Conservation (phyloP, 2,888 invertebrate species). For the Scaptomyza reducta region DNA sequence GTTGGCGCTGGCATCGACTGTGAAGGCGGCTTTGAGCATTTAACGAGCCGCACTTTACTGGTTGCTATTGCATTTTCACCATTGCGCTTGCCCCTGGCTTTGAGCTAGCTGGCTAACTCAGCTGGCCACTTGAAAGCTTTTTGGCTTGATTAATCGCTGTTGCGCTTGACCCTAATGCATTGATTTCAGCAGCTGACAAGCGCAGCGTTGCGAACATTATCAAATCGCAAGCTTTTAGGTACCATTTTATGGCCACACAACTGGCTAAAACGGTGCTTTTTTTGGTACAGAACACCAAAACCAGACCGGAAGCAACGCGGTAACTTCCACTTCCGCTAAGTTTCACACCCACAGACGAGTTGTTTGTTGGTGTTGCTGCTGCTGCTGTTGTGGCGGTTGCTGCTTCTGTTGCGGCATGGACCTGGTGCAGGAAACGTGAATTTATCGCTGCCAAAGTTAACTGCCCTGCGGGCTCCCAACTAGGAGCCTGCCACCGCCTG, state of each 20-base stretch:
- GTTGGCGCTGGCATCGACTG: conserved; percentile 23
- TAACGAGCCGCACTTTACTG: conserved; percentile 48
- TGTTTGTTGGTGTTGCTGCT: conserved; percentile 12
- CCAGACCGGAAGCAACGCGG: conserved; percentile 64
- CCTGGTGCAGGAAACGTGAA: conserved; percentile 73
- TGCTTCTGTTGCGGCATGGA: conserved; percentile 42
- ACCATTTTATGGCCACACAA: conserved; percentile 26
- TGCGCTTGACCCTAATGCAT: conserved; percentile 74
- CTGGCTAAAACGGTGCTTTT: conserved; percentile 32
- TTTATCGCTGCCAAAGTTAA: conserved; percentile 70
- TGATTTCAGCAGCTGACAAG: conserved; percentile 39
- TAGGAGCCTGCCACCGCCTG: conserved; percentile 26
- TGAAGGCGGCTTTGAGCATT: conserved; percentile 41
- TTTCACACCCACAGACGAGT: conserved; percentile 55
- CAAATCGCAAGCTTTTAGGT: conserved; percentile 39
- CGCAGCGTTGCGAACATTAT: conserved; percentile 27
- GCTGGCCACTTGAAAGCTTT: conserved; percentile 38
- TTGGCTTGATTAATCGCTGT: conserved; percentile 63
- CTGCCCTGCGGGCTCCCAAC: conserved; percentile 45
- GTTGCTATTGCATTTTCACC: conserved; percentile 57
- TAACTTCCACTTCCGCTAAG: conserved; percentile 69
- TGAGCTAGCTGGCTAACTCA: conserved; percentile 56
- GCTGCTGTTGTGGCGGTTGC: conserved; percentile 7
- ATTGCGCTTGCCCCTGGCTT: conserved; percentile 80
- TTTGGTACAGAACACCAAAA: conserved; percentile 25